Base-by-base conservation (phyloP, 2,888 invertebrate genomes). In the Ormyrus rosae region DNA sequence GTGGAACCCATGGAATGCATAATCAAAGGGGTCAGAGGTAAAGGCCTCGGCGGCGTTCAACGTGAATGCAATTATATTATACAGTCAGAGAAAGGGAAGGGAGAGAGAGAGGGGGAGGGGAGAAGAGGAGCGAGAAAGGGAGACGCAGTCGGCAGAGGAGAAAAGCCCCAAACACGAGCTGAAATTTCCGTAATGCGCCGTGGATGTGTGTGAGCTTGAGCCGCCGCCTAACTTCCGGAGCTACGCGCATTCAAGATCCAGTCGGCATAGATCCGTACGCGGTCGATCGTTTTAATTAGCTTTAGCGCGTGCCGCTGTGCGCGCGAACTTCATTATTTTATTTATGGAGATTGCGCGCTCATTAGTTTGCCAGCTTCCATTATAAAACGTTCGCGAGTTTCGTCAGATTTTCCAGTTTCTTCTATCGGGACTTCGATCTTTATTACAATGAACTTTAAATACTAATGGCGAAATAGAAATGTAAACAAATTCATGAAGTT, bases 21-120 rank as follows among this genome's bases (percentile, higher is more conserved):
- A 83, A 82, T 76, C 78, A 61, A 78, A 74, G 81, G 80, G 84
- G 83, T 85, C 84, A 84, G 72, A 83, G 77, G 75, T 80, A 81
- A 78, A 81, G 81, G 75, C 79, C 67, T 63, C 60, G 45, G 10
- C 51, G 63, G 53, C 45, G 48, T 46, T 68, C 19, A 76, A 75
- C 60, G 65, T 58, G 74, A 74, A 74, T 65, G 71, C 65, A 78
- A 70, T 78, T 71, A 70, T 71, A 70, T 78, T 46, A 64, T 56
- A 56, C 51, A 53, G 70, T 6, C 8, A 45, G 53, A 63, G 61
- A 65, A n/a, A 50, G 69, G n/a, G 48, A 51, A 63, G 60, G 13
- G 64, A 48, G 13, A 7, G 34, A 10, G 34, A 19, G 50, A 13
- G 34, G 19, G 13, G 58, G 13, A 7, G 19, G 3, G 34, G 34